Base-by-base conservation (phyloP, 2,888 invertebrate genomes). In the Drosophila greeni region DNA sequence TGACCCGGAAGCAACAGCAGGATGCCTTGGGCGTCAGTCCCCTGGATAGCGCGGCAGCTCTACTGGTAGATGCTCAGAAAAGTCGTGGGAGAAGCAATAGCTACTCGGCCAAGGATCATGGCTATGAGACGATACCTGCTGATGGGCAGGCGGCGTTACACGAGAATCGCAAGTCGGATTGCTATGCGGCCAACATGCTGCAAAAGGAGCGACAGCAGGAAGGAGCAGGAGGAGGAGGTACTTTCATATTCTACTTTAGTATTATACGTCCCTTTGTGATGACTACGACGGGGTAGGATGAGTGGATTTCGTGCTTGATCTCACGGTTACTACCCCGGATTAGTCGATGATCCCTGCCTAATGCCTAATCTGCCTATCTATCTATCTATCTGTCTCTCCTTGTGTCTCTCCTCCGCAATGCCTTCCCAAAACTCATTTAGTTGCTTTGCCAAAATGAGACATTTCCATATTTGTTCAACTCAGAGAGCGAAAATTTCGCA, bases 71-170 rank as follows among this genome's bases (percentile, higher is more conserved):
- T 26, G 37, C 74, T 16, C 70, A 72, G 36, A 70, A 91, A 68
- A 85, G 84, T 62, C 87, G 88, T 5, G 80, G 81, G 26, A 85
- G 88, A 34, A 87, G 91, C 2, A 91, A 90, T 36, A 88, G 86
- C 53, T 89, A 88, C 66, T 86, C 87, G 18, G 86, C 86, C 20
- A 88, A 88, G 64, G 92, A 92, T 83, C 92, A 92, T n/a, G 92
- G 92, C 1, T 92, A 93, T 76, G 92, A 92, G 85, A 92, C 92
- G 4, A 89, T 89, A 73, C 89, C 89, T 14, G 89, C 87, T 18
- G 86, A 88, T 72, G 74, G 84, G 1, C 81, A 73, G 39, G 18
- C 68, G 34, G 14, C 64, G 39, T 76, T 76, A 24, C 75, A 85
- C 26, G 86, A 85, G 56, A 88, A 88, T 74, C 87, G 88, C 24